Base-by-base conservation (phyloP, 37 sponge, comb jelly and placozoan species). In the Trichoplax adhaerens region DNA sequence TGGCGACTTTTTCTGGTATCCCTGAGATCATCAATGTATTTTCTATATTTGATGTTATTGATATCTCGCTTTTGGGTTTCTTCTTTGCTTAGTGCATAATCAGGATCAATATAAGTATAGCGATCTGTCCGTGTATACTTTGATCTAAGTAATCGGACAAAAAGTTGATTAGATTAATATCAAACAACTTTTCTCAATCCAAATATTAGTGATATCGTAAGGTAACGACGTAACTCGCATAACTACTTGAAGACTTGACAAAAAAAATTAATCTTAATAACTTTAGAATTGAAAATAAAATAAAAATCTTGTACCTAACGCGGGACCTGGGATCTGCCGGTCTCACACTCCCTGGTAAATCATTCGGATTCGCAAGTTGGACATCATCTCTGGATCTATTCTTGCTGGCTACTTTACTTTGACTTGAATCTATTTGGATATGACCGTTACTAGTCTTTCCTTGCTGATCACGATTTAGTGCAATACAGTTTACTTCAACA, bases 31-130 rank as follows among this genome's bases (percentile, higher is more conserved):
- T 73, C 71, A 6, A 86, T 53, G 65, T 81, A 86, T 57, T 75
- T 53, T 3, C 54, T 68, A 74, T 85, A 89, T 1, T 50, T 10
- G 48, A 83, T 58, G 8, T 64, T 60, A 68, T 89, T 81, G 2
- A 3, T 4, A 58, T 57, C 52, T 5, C 65, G 70, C 0, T 7
- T 65, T 12, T 10, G 64, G 50, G 8, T 55, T 77, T 86, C 81
- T 3, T 71, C 78, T 5, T 69, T 70, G 47, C 62, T 65, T 47
- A 73, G 66, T 12, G 83, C 71, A 66, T 86, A 90, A 72, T 90
- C 91, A 3, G 73, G 76, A 50, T 90, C 91, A 67, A 83, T 64
- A 67, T 90, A 90, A 0, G 91, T 80, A 75, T 90, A 78, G 5
- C 90, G 68, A 10, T 68, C 70, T 0, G 29, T 29, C 29, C 29